These are phyloP conservation scores for Drosophila rhopaloa DNA, from an alignment of 1,140 invertebrate species.

Conservation along the genomic window DNA sequence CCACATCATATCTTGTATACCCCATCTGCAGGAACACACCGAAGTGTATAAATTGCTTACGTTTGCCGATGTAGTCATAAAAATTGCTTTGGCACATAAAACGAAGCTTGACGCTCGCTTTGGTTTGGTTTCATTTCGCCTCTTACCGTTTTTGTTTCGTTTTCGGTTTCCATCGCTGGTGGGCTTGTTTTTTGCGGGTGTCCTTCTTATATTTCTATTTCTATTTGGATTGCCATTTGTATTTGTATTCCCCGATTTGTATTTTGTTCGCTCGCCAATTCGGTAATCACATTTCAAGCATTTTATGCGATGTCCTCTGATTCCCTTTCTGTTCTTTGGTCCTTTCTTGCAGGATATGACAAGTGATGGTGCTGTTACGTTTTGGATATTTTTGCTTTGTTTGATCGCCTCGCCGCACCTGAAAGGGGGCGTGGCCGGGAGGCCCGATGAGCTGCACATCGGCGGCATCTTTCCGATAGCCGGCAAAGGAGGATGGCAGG, in stretches of 20 bases:
- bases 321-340: constrained; percentile 1
- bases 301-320: constrained; percentile 25
- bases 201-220: constrained; percentile 46
- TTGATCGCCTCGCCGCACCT: constrained; percentile 78
- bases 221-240: constrained; percentile 53
- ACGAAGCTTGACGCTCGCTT: constrained; percentile 57
- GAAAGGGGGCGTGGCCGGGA: constrained; percentile 67
- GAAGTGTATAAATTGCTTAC: constrained; percentile 65
- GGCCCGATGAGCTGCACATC: constrained; percentile 93
- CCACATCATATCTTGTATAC: constrained; percentile 7
- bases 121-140: constrained; percentile 31
- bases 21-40: constrained; percentile 10
- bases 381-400: constrained; percentile 85
- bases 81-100: constrained; percentile 74
- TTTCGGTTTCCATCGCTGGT: constrained; percentile 13
- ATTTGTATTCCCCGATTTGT: constrained; percentile 49
- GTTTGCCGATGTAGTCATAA: constrained; percentile 65
- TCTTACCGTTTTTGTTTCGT: constrained; percentile 23
- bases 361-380: constrained; percentile 85
- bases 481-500: constrained; percentile 97
- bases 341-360: constrained; percentile 80
- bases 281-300: constrained; percentile 72
- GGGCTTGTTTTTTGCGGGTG: constrained; percentile 26
- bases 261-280: constrained; percentile 45
- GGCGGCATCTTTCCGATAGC: constrained; percentile 99